A percentile compares a stretch with the other conserved stretches of the same genome.
Conservation (phyloP, 2,113 vertebrate genomes). For the Orientallactaga bullata region DNA sequence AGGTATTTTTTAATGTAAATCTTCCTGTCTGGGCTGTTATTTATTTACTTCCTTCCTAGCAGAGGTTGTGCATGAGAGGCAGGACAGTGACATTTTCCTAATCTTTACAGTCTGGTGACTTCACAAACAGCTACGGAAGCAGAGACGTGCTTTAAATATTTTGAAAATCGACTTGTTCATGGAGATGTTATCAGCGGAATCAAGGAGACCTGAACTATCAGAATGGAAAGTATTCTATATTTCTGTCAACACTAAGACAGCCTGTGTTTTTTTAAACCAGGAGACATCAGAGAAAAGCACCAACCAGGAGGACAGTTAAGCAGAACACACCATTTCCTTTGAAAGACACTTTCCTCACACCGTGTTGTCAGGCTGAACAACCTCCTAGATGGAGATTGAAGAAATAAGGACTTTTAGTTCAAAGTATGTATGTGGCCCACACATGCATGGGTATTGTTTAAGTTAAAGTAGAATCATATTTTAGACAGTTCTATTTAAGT, state of each 20-base stretch:
- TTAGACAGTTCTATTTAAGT: not conserved
- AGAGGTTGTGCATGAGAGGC: not conserved
- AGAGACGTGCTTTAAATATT: not conserved
- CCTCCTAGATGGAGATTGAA: not conserved
- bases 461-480: not conserved
- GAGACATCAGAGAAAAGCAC: not conserved
- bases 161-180: not conserved
- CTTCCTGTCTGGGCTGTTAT: not conserved
- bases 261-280: not conserved
- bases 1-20: slow-evolving; percentile 37
- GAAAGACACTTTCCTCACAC: not conserved
- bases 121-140: not conserved
- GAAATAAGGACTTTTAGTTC: not conserved
- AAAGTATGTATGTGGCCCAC: not conserved
- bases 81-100: not conserved
- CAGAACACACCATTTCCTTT: not conserved
- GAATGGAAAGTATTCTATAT: not conserved
- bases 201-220: not conserved
- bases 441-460: not conserved
- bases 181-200: not conserved
- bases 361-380: not conserved
- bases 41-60: not conserved
- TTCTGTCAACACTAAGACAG: not conserved
- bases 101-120: not conserved
- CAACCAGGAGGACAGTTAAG: not conserved